These are phyloP conservation scores for Stegostoma tigrinum DNA, from an alignment of 2,113 vertebrate genomes.

Conservation along the genomic window DNA sequence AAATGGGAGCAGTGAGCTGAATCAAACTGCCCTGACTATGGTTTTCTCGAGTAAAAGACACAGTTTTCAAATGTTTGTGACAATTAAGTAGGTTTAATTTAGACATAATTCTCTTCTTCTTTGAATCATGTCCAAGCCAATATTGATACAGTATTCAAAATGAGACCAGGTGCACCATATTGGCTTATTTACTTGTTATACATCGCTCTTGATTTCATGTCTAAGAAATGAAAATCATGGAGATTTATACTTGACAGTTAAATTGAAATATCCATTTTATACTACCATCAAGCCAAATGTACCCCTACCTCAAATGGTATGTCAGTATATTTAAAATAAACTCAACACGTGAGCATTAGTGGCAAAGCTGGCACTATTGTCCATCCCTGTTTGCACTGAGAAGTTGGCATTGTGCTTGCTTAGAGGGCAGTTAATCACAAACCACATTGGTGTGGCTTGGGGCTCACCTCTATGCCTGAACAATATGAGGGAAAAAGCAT, in stretches of 20 bases:
- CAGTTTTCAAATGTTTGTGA: not conserved
- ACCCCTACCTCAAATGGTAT: not conserved
- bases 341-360: not conserved
- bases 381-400: not conserved
- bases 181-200: not conserved
- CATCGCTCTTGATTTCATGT: not conserved
- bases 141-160: not conserved
- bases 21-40: not conserved
- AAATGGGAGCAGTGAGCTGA: not conserved
- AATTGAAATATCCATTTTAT: not conserved
- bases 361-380: not conserved
- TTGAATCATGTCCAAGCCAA: not conserved
- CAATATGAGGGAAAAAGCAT: not conserved
- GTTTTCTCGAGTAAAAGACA: not conserved
- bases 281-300: not conserved
- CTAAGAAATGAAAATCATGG: not conserved
- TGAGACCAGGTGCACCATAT: not conserved
- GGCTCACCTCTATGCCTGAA: not conserved
- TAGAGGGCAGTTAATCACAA: not conserved
- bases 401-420: not conserved
- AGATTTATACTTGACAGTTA: not conserved
- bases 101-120: not conserved
- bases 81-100: not conserved
- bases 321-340: not conserved
- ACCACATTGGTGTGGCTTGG: not conserved